phyloP scores from a whole-genome alignment of 2,113 vertebrate species.

The Henicopernis longicauda region DNA sequence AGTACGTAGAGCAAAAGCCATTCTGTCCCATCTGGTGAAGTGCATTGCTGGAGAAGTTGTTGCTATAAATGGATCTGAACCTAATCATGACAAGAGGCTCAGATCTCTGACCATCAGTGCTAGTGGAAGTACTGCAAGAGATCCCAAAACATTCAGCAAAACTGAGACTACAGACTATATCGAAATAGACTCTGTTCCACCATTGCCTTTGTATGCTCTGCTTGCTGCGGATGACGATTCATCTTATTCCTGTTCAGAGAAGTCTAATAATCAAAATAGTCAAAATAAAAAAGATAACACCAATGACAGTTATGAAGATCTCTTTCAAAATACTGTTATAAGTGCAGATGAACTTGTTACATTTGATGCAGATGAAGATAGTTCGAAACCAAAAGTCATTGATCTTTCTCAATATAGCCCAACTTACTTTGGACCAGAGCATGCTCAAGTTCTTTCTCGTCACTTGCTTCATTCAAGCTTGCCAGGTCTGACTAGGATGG shows the following conservation, averaged over 20 bases:
- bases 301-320: slow-evolving; percentile 85
- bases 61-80: slow-evolving; percentile 78
- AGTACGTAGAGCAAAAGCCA: slow-evolving; percentile 91
- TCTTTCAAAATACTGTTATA: slow-evolving; percentile 78
- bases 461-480: slow-evolving; percentile 94
- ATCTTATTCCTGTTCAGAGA: slow-evolving; percentile 73
- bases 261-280: slow-evolving; percentile 70
- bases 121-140: slow-evolving; percentile 89
- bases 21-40: slow-evolving; percentile 94
- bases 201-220: slow-evolving; percentile 90
- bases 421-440: slow-evolving; percentile 92
- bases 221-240: slow-evolving; percentile 91
- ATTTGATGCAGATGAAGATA: slow-evolving; percentile 80
- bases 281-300: slow-evolving; percentile 76
- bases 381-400: slow-evolving; percentile 79
- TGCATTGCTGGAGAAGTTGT: slow-evolving; percentile 97
- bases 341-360: slow-evolving; percentile 71
- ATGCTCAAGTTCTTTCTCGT: slow-evolving; percentile 91
- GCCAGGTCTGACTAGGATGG: slow-evolving; percentile 92
- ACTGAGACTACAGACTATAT: slow-evolving; percentile 87
- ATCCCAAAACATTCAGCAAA: slow-evolving; percentile 86
- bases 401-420: slow-evolving; percentile 93
- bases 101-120: slow-evolving; percentile 91
- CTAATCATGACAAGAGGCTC: slow-evolving; percentile 80
- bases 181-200: slow-evolving; percentile 95